Evolutionary conservation across 2,797 vertebrate species (phyloP).

Genomic region (Acanthornis magna): DNA sequence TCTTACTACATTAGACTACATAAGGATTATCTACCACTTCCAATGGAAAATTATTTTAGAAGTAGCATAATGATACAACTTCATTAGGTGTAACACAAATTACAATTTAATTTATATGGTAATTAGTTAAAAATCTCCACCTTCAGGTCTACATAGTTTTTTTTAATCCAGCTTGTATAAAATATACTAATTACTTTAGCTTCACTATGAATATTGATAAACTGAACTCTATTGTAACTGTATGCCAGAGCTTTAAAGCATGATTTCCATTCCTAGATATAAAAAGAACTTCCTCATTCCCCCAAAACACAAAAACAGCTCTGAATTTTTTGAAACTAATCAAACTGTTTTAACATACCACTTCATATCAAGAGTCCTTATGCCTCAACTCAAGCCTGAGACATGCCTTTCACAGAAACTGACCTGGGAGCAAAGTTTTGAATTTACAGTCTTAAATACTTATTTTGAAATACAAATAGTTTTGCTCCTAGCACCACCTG

Average conservation of each 20-base stretch:
- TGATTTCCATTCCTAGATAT: background rate
- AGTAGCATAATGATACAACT: background rate
- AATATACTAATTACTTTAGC: background rate
- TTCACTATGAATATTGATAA: background rate
- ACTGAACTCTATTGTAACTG: background rate
- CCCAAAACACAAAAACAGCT: background rate
- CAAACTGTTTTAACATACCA: background rate
- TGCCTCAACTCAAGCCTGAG: background rate
- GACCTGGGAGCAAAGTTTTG: background rate
- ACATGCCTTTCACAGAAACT: background rate
- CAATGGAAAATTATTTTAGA: background rate
- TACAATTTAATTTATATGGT: background rate
- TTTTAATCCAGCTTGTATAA: background rate
- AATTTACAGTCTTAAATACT: background rate
- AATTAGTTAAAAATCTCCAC: background rate
- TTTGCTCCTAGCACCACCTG: background rate
- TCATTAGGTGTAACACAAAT: background rate
- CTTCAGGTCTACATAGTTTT: background rate
- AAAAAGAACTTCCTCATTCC: background rate
- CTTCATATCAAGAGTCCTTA: background rate
- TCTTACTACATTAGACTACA: background rate
- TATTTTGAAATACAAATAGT: background rate
- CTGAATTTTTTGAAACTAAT: background rate
- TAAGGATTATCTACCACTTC: background rate
- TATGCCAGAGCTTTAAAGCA: background rate